phyloP scores from a whole-genome alignment of 2,113 vertebrate genomes.

The Onychorhynchus coronatus region DNA sequence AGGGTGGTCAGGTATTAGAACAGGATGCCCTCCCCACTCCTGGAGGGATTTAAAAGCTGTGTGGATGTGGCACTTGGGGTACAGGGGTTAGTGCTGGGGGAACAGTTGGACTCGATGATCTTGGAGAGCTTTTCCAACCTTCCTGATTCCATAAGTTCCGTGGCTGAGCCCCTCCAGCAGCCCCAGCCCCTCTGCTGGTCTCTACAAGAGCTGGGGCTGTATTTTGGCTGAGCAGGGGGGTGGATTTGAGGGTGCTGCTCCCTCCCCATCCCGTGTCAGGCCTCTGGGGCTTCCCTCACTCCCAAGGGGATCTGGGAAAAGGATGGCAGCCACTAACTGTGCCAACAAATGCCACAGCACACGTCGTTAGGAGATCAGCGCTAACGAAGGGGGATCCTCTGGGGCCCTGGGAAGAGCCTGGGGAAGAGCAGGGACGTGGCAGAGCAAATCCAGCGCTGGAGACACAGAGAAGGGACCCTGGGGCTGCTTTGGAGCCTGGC shows the following conservation, averaged over 20 bases:
- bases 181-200: neutral
- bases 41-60: rapidly evolving
- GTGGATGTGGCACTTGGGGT: neutral
- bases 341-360: rapidly evolving
- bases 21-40: neutral
- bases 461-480: neutral
- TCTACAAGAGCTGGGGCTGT: rapidly evolving
- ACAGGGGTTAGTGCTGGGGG: rapidly evolving
- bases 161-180: neutral
- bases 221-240: neutral
- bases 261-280: neutral
- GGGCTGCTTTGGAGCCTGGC: neutral
- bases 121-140: neutral
- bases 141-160: rapidly evolving
- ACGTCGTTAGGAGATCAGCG: neutral
- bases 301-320: neutral
- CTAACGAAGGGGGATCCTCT: neutral
- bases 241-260: neutral
- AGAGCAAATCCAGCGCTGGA: neutral
- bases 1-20: no score
- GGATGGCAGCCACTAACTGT: neutral
- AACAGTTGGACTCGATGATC: neutral
- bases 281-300: neutral
- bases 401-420: neutral
- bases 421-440: neutral